Percentiles rank a stretch among this genome's conserved stretches.
phyloP scores from a whole-genome alignment of 1,140 invertebrate species.

The Melipona quadrifasciata region DNA sequence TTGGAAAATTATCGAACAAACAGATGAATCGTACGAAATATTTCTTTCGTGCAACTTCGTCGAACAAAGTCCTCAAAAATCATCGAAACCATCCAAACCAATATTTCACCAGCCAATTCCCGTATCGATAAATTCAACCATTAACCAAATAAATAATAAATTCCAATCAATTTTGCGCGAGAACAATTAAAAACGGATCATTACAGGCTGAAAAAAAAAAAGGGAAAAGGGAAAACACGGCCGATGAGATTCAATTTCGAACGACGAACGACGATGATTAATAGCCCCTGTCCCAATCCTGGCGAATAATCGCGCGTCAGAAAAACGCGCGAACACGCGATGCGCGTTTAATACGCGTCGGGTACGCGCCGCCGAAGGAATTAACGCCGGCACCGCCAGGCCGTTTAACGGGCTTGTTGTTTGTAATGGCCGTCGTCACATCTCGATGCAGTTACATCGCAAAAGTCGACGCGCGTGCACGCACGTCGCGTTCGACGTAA shows the following conservation, averaged over 20 bases:
- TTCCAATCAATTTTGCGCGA: not conserved
- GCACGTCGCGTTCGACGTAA: conserved; percentile 54
- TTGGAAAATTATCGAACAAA: no score
- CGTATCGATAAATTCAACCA: not conserved
- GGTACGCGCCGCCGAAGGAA: not conserved
- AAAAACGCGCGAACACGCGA: not conserved
- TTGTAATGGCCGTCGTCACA: conserved; percentile 7
- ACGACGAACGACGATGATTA: not conserved
- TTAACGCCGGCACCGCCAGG: not conserved
- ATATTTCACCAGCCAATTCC: not conserved
- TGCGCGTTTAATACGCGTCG: not conserved
- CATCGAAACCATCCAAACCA: not conserved
- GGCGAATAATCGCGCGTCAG: not conserved
- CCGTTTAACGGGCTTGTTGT: conserved; percentile 25
- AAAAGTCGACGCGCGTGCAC: conserved; percentile 24
- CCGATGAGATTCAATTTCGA: not conserved
- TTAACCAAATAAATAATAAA: not conserved
- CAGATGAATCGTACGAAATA: no score
- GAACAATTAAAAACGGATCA: not conserved
- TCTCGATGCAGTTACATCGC: conserved; percentile 14
- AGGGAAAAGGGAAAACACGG: no score
- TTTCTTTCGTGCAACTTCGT: no score
- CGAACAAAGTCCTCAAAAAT: no score
- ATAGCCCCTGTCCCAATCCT: not conserved
- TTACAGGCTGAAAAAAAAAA: not conserved